These are phyloP conservation scores for Brachylomia viminalis DNA, from an alignment of 2,888 invertebrate species.

Conservation along the genomic window DNA sequence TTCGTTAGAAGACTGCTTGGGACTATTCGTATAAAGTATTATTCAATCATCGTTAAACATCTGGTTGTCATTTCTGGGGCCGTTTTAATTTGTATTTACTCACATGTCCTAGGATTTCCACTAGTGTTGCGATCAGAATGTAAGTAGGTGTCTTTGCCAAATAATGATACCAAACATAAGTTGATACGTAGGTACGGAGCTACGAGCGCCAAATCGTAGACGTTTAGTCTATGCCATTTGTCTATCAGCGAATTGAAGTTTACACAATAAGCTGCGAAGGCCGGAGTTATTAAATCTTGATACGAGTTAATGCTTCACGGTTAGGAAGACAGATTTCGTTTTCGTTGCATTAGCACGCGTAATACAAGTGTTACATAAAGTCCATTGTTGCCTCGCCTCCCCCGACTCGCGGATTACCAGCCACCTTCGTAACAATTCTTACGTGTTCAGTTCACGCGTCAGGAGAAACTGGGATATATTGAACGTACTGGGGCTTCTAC, in stretches of 20 bases:
- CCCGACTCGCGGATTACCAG: constrained; percentile 59
- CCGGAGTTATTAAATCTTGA: constrained; percentile 74
- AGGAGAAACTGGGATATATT: constrained; percentile 65
- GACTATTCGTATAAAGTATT: neutral
- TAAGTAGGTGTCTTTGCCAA: constrained; percentile 39
- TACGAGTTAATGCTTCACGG: constrained; percentile 78
- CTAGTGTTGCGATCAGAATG: constrained; percentile 14
- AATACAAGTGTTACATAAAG: constrained; percentile 81
- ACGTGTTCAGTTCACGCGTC: constrained; percentile 62
- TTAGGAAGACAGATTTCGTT: constrained; percentile 78
- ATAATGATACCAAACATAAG: constrained; percentile 34
- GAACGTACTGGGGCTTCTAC: constrained; percentile 32
- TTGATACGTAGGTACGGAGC: constrained; percentile 9
- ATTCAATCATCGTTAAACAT: constrained; percentile 10
- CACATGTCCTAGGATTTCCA: constrained; percentile 21
- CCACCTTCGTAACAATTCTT: constrained; percentile 75
- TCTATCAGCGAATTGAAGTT: constrained; percentile 59
- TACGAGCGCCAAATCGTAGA: constrained; percentile 11
- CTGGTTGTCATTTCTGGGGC: constrained; percentile 4
- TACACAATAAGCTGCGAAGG: constrained; percentile 71
- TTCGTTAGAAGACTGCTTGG: constrained; percentile 23
- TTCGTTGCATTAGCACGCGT: constrained; percentile 75
- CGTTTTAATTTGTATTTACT: constrained; percentile 20
- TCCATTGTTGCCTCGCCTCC: constrained; percentile 76
- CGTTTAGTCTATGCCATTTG: constrained; percentile 28